phyloP scores from a whole-genome alignment of 2,113 vertebrate genomes.

The Phaethornis superciliosus region DNA sequence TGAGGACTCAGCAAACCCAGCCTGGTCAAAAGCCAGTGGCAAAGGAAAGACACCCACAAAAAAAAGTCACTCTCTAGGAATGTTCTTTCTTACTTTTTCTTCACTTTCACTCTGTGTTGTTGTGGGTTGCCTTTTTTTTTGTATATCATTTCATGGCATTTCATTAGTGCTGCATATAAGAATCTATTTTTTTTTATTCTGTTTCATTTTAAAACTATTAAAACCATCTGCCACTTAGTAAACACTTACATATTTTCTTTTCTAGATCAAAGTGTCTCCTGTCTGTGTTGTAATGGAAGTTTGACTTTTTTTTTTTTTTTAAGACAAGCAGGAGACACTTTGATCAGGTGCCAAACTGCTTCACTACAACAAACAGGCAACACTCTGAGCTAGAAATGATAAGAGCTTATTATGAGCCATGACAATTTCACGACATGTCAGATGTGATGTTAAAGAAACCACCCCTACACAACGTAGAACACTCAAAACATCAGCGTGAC shows the following conservation, averaged over 20 bases:
- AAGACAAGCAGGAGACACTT: constrained; percentile 60
- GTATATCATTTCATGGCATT: background rate
- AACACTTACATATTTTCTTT: constrained; percentile 63
- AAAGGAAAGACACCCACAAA: background rate
- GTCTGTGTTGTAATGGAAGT: constrained; percentile 50
- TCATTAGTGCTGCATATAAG: background rate
- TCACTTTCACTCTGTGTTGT: background rate
- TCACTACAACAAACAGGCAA: constrained; percentile 60
- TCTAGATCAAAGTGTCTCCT: constrained; percentile 67
- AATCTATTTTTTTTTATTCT: constrained; percentile 21
- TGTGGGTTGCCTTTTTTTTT: background rate
- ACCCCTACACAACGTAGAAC: background rate
- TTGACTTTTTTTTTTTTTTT: constrained; percentile 52
- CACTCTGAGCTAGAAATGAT: constrained; percentile 49
- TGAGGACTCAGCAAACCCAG: background rate
- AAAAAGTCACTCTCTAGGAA: background rate
- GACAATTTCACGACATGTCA: constrained; percentile 49
- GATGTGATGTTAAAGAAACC: background rate
- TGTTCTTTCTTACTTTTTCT: background rate
- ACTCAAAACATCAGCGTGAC: background rate
- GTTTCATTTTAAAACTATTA: constrained; percentile 60
- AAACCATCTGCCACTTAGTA: constrained; percentile 64
- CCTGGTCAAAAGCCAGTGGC: background rate
- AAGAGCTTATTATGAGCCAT: background rate
- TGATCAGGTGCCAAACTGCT: constrained; percentile 60